Conservation (phyloP, 2,888 invertebrate genomes). For the Sceliomorpha sp. region DNA sequence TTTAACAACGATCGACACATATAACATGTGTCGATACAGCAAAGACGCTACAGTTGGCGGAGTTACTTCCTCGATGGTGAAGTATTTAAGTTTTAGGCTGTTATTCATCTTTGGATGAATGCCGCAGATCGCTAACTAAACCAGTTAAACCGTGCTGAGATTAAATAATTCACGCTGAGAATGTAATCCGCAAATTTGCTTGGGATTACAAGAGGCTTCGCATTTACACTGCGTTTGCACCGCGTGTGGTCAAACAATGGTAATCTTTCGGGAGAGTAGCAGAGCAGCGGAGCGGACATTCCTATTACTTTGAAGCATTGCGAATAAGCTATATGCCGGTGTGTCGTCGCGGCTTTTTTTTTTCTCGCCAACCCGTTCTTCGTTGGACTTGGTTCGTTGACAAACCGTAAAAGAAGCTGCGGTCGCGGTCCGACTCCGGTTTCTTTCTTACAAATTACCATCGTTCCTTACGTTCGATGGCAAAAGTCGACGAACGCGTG, state of each 20-base stretch:
- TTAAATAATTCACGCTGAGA: conserved; percentile 77
- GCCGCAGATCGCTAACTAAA: conserved; percentile 71
- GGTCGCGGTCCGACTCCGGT: no score
- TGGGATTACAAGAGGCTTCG: conserved; percentile 70
- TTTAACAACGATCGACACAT: no score
- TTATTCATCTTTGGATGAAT: conserved; percentile 53
- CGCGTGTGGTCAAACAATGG: conserved; percentile 73
- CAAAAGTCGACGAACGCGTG: no score
- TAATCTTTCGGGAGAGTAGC: conserved; percentile 67
- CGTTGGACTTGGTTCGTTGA: conserved; percentile 27
- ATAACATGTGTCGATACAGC: no score
- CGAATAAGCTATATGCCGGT: conserved; percentile 49
- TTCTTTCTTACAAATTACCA: no score
- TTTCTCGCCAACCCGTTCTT: conserved; percentile 31
- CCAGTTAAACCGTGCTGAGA: conserved; percentile 72
- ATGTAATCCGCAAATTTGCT: conserved; percentile 78
- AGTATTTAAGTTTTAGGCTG: conserved; percentile 25
- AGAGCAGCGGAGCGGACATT: no score
- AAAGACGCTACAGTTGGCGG: no score
- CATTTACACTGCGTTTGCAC: conserved; percentile 61
- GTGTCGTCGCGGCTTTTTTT: conserved; percentile 29
- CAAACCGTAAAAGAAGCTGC: conserved; percentile 4
- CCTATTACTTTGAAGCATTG: conserved; percentile 61
- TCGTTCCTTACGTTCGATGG: not conserved
- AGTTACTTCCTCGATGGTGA: conserved; percentile 38